phyloP scores from a whole-genome alignment of 2,797 vertebrate genomes.

The Podarcis lilfordi region DNA sequence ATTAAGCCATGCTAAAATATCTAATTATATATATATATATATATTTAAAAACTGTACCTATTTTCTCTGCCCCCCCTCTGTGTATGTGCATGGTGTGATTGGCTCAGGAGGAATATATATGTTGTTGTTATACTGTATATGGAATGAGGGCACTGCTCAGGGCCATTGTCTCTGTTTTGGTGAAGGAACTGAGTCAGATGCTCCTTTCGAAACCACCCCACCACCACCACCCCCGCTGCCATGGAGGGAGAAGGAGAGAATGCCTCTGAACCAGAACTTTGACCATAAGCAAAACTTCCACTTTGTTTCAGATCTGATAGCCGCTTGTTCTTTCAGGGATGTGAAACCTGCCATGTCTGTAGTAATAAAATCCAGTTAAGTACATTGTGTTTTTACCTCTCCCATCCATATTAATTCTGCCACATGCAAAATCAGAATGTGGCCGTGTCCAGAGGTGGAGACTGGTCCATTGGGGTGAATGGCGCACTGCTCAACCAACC shows the following conservation, averaged over 20 bases:
- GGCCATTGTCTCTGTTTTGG: neutral
- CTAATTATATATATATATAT: no score
- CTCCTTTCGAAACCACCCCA: neutral
- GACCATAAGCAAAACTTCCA: no score
- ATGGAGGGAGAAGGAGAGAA: neutral
- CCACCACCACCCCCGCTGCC: no score
- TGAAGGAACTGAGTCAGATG: neutral
- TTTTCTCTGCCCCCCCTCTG: no score
- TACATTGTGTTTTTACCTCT: neutral
- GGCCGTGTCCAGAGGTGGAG: neutral
- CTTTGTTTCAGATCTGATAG: neutral
- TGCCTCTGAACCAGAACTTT: neutral
- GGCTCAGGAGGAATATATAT: no score
- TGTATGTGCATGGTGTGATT: no score
- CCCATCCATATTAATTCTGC: neutral
- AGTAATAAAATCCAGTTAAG: neutral
- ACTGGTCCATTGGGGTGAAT: no score
- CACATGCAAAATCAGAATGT: neutral
- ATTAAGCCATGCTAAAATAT: no score
- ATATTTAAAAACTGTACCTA: no score
- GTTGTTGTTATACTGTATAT: no score
- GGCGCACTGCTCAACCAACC: no score
- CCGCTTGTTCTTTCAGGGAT: neutral
- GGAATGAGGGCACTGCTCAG: neutral
- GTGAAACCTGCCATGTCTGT: neutral